Evolutionary conservation across 2,797 vertebrate species (phyloP).

Genomic region (Lerista edwardsae): DNA sequence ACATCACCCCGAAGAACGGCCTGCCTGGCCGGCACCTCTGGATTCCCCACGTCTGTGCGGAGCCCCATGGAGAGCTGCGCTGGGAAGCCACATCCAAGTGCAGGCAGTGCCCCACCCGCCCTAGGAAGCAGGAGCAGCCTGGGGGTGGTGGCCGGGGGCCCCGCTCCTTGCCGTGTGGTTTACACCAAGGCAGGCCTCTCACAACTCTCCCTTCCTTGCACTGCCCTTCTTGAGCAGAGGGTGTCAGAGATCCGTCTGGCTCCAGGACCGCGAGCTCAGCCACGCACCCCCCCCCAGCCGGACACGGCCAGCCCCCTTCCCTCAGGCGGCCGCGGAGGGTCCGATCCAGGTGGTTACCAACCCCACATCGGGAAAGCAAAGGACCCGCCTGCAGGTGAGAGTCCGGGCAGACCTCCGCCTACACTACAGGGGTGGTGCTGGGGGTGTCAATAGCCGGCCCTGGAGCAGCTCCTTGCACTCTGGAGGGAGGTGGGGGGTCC

Average conservation of each 20-base stretch:
- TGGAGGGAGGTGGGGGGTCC: no score
- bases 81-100: slow-evolving; percentile 68
- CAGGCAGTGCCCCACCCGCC: slow-evolving; percentile 40
- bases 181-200: slow-evolving; percentile 46
- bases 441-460: no score
- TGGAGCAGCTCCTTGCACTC: no score
- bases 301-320: not conserved
- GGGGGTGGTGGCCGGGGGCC: slow-evolving; percentile 10
- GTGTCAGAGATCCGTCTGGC: not conserved
- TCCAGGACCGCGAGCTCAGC: not conserved
- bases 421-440: no score
- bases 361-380: not conserved
- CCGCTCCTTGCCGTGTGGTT: slow-evolving; percentile 61
- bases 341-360: not conserved
- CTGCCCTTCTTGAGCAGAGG: not conserved
- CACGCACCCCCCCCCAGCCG: not conserved
- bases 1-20: no score
- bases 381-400: no score
- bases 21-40: no score
- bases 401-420: no score
- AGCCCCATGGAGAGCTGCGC: slow-evolving; percentile 55
- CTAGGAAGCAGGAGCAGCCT: slow-evolving; percentile 12
- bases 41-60: slow-evolving; percentile 43
- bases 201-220: not conserved
- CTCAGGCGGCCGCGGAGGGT: rapidly evolving